A percentile compares a stretch with the other conserved stretches of the same genome.
Evolutionary conservation across 2,113 vertebrate species (phyloP).

Genomic region (Pygoscelis adeliae): DNA sequence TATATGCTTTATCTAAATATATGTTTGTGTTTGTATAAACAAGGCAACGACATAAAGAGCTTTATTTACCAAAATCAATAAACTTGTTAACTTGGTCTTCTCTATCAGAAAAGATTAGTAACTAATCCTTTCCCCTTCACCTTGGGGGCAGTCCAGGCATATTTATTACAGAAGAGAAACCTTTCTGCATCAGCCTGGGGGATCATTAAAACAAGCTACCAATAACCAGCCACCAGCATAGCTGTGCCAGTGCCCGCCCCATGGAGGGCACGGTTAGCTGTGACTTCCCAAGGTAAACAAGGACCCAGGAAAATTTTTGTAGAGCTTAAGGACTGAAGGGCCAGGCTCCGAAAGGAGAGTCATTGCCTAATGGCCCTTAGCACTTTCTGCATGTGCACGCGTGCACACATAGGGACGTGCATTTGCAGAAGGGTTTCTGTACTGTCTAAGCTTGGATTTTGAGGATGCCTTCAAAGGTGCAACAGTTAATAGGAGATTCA

Average conservation of each 20-base stretch:
- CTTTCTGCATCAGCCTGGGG: background rate
- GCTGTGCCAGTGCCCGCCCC: fast-evolving
- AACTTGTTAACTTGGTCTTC: background rate
- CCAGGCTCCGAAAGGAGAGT: background rate
- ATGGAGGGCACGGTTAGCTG: fast-evolving
- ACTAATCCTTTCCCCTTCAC: slow-evolving; percentile 17
- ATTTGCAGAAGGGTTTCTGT: background rate
- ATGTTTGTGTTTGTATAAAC: background rate
- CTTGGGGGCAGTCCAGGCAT: background rate
- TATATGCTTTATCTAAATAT: background rate
- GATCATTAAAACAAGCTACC: background rate
- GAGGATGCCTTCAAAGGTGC: background rate
- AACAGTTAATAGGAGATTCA: background rate
- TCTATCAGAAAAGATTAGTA: background rate
- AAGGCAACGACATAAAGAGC: background rate
- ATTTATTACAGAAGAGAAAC: background rate
- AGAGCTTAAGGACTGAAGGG: background rate
- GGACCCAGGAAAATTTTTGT: background rate
- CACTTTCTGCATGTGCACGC: fast-evolving
- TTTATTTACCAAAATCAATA: slow-evolving; percentile 34
- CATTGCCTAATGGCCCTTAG: background rate
- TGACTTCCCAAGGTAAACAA: background rate
- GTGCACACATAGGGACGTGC: fast-evolving
- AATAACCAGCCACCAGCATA: background rate
- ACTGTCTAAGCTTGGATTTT: background rate